Percentiles rank a stretch among this genome's conserved stretches.
phyloP scores from a whole-genome alignment of 1,140 invertebrate genomes.

The Pantala flavescens region DNA sequence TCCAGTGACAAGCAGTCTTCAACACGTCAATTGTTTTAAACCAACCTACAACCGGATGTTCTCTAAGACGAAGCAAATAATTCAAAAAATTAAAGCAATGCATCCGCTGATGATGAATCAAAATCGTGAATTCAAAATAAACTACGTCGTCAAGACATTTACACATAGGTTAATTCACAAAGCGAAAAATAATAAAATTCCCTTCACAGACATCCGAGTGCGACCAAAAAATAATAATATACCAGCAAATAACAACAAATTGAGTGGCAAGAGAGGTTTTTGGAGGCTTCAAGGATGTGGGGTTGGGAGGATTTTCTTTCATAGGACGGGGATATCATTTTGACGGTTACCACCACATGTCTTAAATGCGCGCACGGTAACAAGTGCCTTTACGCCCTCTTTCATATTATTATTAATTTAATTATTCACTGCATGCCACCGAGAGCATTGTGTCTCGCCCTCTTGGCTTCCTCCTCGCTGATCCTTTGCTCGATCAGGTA shows the following conservation, averaged over 20 bases:
- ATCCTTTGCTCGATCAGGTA: constrained; percentile 93
- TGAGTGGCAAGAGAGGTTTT: too few species aligned
- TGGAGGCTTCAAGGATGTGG: too few species aligned
- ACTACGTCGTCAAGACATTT: not conserved
- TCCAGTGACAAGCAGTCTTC: constrained; percentile 8
- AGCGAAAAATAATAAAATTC: too few species aligned
- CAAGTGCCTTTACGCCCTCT: constrained; percentile 27
- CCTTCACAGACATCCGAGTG: too few species aligned
- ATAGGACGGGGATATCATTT: not conserved
- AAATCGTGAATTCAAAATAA: not conserved
- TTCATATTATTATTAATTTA: constrained; percentile 18
- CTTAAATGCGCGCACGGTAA: constrained; percentile 25
- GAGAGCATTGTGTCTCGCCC: constrained; percentile 76
- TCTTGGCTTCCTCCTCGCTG: constrained; percentile 86
- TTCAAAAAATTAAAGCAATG: not conserved
- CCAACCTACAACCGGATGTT: not conserved
- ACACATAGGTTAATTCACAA: not conserved
- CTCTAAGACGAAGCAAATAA: not conserved
- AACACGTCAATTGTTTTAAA: not conserved
- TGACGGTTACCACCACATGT: constrained; percentile 21
- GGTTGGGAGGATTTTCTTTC: too few species aligned
- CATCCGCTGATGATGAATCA: not conserved
- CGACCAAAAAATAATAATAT: too few species aligned
- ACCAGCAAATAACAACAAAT: too few species aligned
- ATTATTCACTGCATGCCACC: constrained; percentile 50